Percentiles rank a stretch among this genome's conserved stretches.
These are phyloP conservation scores for Dichetophora obliterata DNA, from an alignment of 2,888 invertebrate species.

Conservation along the genomic window DNA sequence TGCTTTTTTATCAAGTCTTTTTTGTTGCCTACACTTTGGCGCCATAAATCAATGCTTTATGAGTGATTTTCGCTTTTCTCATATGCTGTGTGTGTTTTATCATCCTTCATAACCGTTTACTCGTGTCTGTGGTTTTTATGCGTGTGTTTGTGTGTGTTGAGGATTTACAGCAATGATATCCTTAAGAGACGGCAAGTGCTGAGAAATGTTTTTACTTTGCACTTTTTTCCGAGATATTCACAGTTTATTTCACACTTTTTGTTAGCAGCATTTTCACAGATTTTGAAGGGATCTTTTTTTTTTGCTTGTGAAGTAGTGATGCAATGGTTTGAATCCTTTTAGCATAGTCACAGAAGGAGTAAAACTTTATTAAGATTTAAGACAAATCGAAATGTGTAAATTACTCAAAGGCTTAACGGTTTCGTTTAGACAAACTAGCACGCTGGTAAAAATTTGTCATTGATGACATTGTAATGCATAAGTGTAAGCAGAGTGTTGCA, in stretches of 20 bases:
- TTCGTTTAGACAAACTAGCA: no score
- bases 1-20: neutral
- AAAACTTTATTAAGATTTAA: neutral
- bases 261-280: constrained; percentile 44
- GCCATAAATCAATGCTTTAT: constrained; percentile 2
- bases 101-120: neutral
- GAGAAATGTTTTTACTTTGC: neutral
- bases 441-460: no score
- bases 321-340: neutral
- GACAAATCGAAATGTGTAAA: neutral
- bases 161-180: constrained; percentile 31
- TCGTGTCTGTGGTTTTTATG: neutral
- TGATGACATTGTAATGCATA: no score
- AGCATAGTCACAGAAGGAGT: constrained; percentile 31
- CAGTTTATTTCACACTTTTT: constrained; percentile 49
- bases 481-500: no score
- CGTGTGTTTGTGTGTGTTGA: neutral
- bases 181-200: constrained; percentile 27
- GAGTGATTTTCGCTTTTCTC: neutral
- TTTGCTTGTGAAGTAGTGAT: constrained; percentile 29
- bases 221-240: constrained; percentile 27
- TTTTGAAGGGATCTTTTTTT: constrained; percentile 34
- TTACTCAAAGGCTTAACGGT: no score
- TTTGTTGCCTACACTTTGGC: neutral
- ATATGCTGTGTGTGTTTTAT: neutral